Percentiles rank a stretch among this genome's conserved stretches.
Evolutionary conservation across 2,113 vertebrate genomes (phyloP).

Genomic region (Amia ocellicauda): DNA sequence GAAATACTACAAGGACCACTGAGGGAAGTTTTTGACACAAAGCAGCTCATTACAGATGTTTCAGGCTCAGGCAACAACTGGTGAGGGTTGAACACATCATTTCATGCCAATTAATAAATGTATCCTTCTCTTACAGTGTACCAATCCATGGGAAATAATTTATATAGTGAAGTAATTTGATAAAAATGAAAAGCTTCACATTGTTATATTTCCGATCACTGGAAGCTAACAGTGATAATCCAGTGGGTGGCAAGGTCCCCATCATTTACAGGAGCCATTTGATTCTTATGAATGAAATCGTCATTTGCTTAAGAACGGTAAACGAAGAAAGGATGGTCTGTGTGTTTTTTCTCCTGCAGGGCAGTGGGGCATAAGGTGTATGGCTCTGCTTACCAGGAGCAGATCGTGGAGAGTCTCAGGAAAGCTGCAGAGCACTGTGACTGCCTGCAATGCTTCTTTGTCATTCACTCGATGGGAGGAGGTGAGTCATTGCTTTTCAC

Average conservation of each 20-base stretch:
- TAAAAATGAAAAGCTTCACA: no score
- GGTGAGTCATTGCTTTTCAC: constrained; percentile 60
- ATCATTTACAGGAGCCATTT: no score
- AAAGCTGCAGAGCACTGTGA: constrained; percentile 87
- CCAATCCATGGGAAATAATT: no score
- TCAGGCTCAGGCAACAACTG: constrained; percentile 98
- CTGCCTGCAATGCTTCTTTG: constrained; percentile 92
- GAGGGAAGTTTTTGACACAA: constrained; percentile 87
- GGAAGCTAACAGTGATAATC: no score
- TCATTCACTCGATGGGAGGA: constrained; percentile 97
- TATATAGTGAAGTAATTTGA: no score
- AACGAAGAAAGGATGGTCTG: no score
- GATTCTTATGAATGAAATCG: no score
- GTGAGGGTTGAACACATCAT: constrained; percentile 68
- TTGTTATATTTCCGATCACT: no score
- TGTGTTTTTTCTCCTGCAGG: constrained; percentile 58
- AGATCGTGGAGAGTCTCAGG: constrained; percentile 83
- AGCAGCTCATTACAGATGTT: constrained; percentile 91
- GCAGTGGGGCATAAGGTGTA: constrained; percentile 87
- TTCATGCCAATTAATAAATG: no score
- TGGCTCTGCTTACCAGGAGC: constrained; percentile 77
- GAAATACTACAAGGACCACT: constrained; percentile 89
- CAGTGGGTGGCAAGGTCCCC: no score
- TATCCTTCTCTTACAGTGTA: no score
- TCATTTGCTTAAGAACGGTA: no score